Evolutionary conservation across 2,797 vertebrate genomes (phyloP).

Genomic region (Meriones psammophilus): DNA sequence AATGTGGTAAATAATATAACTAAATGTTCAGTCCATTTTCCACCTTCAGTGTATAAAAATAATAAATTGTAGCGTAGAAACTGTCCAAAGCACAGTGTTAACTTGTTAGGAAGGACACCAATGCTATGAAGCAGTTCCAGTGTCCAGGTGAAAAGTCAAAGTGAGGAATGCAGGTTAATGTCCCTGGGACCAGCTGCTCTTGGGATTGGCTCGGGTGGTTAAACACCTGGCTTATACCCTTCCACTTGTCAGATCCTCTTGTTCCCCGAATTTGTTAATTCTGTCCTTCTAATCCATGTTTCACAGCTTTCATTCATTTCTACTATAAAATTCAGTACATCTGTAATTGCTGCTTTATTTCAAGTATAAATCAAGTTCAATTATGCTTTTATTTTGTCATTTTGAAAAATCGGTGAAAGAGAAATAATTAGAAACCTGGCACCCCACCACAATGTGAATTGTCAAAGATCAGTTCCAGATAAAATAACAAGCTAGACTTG

Average conservation of each 20-base stretch:
- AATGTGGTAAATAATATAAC: not conserved
- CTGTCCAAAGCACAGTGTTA: not conserved
- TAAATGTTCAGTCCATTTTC: not conserved
- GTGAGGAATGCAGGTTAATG: not conserved
- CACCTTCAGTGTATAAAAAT: slow-evolving; percentile 11
- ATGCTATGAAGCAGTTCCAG: not conserved
- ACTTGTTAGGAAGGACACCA: not conserved
- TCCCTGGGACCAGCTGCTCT: not conserved
- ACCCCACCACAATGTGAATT: slow-evolving; percentile 83
- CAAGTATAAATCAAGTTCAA: slow-evolving; percentile 83
- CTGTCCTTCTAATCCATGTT: not conserved
- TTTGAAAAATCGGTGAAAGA: slow-evolving; percentile 81
- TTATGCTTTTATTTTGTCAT: slow-evolving; percentile 79
- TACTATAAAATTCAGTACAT: slow-evolving; percentile 64
- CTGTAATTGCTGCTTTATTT: slow-evolving; percentile 79
- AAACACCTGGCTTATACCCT: not conserved
- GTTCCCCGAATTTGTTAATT: not conserved
- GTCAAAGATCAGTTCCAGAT: slow-evolving; percentile 81
- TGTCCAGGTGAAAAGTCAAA: not conserved
- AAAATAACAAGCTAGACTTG: slow-evolving; percentile 76
- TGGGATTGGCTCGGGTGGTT: not conserved
- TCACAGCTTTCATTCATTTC: not conserved
- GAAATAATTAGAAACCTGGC: slow-evolving; percentile 87
- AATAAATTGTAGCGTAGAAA: not conserved
- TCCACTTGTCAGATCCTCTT: not conserved